Base-by-base conservation (phyloP, 2,888 invertebrate genomes). In the Sphecodes monilicornis region DNA sequence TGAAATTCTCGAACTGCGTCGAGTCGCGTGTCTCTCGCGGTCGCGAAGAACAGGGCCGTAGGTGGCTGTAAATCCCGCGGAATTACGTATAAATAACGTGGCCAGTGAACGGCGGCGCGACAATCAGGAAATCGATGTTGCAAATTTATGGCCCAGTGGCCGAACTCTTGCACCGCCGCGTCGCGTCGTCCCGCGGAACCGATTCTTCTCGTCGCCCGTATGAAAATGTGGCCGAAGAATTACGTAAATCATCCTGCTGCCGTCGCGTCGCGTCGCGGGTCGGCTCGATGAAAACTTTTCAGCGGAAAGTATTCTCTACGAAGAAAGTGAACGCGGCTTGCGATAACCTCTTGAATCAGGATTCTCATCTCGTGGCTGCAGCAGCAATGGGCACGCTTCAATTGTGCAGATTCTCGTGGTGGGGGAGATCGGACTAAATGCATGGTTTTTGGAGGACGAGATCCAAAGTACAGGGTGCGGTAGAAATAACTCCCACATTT, bases 81-180 rank as follows among this genome's bases (percentile, higher is more conserved):
- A 82, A 80, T 84, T 76, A 76, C 86, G 77, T 88, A 78, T 88
- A 88, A 88, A 88, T 86, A 88, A 88, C 72, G 73, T 32, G 36
- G 39, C 60, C 54, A 22, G 50, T 26, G 76, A 8, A 43, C 26
- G 75, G 75, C 60, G 36, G n/a, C 69, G 69, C 74, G 74, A 70
- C 83, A 43, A 84, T 82, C 77, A 72, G 43, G 74, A 84, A 77
- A 82, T 82, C 73, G 73, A 43, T 32, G 66, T 78, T 79, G 84
- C 82, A 79, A 87, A 88, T 85, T 87, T 87, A 87, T 85, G 79
- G 57, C 68, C n/a, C 54, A n/a, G 54, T 54, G 54, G n/a, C 60
- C 64, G 36, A 29, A 64, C 29, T 70, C 66, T 41, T 41, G 11
- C 64, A 39, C 18, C 32, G 36, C 22, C 54, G 29, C 54, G 54